Conservation (phyloP, 2,888 invertebrate species). For the Caenorhabditis sp. region DNA sequence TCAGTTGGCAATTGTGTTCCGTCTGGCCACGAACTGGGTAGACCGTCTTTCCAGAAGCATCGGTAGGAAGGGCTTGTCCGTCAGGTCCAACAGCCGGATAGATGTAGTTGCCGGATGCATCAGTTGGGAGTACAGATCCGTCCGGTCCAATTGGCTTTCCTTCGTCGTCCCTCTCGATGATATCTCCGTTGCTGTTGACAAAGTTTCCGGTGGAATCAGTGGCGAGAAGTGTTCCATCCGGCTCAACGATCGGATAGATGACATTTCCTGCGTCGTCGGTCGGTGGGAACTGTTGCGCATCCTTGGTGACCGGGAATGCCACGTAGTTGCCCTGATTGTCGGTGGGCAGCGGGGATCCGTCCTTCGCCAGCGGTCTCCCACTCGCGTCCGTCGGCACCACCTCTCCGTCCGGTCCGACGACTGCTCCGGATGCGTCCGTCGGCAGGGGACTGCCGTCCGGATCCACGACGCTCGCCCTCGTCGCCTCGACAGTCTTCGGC, state of each 20-base stretch:
- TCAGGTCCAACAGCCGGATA: not conserved
- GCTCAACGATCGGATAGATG: constrained; percentile 56
- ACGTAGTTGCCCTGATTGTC: constrained; percentile 56
- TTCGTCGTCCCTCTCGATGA: constrained; percentile 39
- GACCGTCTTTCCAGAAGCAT: not conserved
- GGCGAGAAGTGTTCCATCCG: constrained; percentile 45
- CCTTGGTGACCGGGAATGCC: constrained; percentile 3
- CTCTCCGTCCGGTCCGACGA: constrained; percentile 47
- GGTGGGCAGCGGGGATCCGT: constrained; percentile 61
- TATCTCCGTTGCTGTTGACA: constrained; percentile 26
- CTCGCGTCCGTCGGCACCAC: constrained; percentile 55
- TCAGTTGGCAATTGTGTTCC: constrained; percentile 66
- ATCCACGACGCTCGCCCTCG: not conserved
- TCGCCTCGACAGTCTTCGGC: constrained; percentile 25
- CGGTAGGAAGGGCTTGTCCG: not conserved
- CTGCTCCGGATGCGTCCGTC: constrained; percentile 54
- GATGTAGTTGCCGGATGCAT: constrained; percentile 5
- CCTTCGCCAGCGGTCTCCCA: constrained; percentile 28
- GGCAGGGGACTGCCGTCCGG: constrained; percentile 59
- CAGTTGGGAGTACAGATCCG: constrained; percentile 54
- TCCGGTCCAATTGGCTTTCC: constrained; percentile 58
- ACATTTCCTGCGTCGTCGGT: constrained; percentile 37
- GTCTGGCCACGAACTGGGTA: constrained; percentile 56
- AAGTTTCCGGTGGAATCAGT: constrained; percentile 59
- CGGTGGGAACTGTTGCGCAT: too few relatives aligned